Conservation (phyloP, 2,113 vertebrate species). For the Phrynosoma platyrhinos region DNA sequence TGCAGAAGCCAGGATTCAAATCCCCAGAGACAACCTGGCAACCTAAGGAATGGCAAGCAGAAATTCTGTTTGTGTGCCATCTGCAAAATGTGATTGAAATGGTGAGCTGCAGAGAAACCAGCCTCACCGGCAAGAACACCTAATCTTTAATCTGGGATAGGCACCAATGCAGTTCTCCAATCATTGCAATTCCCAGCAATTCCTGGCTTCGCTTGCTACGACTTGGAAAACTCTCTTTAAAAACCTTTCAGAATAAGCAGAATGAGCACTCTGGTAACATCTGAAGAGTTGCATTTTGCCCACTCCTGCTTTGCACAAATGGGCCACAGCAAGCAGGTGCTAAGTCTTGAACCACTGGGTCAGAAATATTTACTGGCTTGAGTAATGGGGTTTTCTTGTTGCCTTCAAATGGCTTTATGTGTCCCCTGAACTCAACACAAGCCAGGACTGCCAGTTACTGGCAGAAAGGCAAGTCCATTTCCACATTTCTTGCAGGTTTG, state of each 20-base stretch:
- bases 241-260: too few species aligned
- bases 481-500: neutral
- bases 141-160: neutral
- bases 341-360: neutral
- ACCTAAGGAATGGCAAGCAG: too few species aligned
- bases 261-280: too few species aligned
- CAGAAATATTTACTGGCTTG: neutral
- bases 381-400: too few species aligned
- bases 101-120: neutral
- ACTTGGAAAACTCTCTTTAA: too few species aligned
- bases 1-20: neutral
- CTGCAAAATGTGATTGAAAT: neutral
- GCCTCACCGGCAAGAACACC: neutral
- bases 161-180: too few species aligned
- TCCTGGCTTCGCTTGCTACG: too few species aligned
- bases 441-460: neutral
- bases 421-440: neutral
- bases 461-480: neutral
- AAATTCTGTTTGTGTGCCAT: neutral
- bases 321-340: neutral
- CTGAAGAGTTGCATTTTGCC: too few species aligned
- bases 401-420: neutral
- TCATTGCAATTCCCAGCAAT: too few species aligned
- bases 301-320: neutral
- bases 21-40: neutral